Base-by-base conservation (phyloP, 2,888 invertebrate species). In the Rotaria socialis region DNA sequence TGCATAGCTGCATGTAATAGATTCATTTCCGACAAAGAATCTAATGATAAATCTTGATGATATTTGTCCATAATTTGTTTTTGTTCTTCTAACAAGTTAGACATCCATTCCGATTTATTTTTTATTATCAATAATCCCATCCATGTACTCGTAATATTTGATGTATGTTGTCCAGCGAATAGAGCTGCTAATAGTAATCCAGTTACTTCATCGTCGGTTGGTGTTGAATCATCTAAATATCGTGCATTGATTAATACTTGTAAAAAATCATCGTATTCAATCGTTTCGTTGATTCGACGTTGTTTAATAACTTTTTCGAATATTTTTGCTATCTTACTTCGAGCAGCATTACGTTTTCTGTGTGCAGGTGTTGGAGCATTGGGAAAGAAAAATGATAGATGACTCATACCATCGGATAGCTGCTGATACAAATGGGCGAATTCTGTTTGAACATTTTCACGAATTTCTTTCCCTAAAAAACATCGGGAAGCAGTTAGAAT, bases 81-180 rank as follows among this genome's bases (percentile, higher is more conserved):
- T 52, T 52, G 52, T 16, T 52, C 52, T 16, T 52, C 52, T 52
- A 52, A 52, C 16, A 52, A 52, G 11, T 52, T 52, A 16, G 52
- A 14, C 52, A 52, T 52, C 52, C 8, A 52, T 52, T 52, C 16
- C 16, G 16, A 52, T 52, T 16, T 5, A 16, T 52, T 16, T 52
- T 52, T 52, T 16, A 52, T 52, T 14, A 90, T 85, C 88, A 89
- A 90, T 87, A 90, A 89, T 47, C 88, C 88, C 55, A 90, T 87
- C 90, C 90, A 90, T 35, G 90, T 87, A 52, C 88, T 88, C 35
- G 90, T 90, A n/a, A 90, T 90, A 84, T 90, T 90, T 11, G 90
- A 90, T 10, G 90, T 90, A 87, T 90, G 90, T 87, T 90, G 90
- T 19, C 90, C 90, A 27, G 90, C 90, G 88, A 90, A 85, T 85